phyloP scores from a whole-genome alignment of 2,888 invertebrate species.

The Conistra vaccinii region DNA sequence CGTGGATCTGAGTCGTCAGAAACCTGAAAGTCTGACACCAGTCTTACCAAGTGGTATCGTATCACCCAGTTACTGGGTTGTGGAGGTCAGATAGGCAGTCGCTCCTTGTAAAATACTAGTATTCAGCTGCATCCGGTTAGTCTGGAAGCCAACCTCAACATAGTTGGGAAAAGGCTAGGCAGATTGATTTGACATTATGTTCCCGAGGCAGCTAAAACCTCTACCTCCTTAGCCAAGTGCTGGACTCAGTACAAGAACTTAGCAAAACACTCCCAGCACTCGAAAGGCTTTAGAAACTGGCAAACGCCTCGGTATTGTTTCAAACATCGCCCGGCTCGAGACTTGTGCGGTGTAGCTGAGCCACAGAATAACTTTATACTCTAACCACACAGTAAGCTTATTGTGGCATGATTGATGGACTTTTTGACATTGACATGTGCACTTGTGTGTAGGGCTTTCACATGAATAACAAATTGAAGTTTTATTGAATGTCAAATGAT shows the following conservation, averaged over 20 bases:
- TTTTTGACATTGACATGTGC: not conserved
- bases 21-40: no score
- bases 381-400: slow-evolving; percentile 17
- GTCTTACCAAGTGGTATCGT: no score
- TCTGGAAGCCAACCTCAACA: no score
- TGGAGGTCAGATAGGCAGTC: no score
- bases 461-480: not conserved
- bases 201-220: slow-evolving; percentile 14
- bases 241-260: slow-evolving; percentile 7
- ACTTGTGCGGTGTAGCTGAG: not conserved
- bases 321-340: slow-evolving; percentile 22
- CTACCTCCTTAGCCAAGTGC: not conserved
- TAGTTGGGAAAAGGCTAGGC: no score
- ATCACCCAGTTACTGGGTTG: no score
- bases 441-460: not conserved
- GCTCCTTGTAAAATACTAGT: no score
- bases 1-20: no score
- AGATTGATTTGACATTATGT: no score
- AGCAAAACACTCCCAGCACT: slow-evolving; percentile 16
- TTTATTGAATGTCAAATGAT: not conserved
- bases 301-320: slow-evolving; percentile 48
- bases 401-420: slow-evolving; percentile 10
- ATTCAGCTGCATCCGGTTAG: no score
- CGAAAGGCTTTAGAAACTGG: slow-evolving; percentile 33
- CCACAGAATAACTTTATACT: slow-evolving; percentile 45